Evolutionary conservation across 2,888 invertebrate genomes (phyloP).

Genomic region (Caenorhabditis becei): DNA sequence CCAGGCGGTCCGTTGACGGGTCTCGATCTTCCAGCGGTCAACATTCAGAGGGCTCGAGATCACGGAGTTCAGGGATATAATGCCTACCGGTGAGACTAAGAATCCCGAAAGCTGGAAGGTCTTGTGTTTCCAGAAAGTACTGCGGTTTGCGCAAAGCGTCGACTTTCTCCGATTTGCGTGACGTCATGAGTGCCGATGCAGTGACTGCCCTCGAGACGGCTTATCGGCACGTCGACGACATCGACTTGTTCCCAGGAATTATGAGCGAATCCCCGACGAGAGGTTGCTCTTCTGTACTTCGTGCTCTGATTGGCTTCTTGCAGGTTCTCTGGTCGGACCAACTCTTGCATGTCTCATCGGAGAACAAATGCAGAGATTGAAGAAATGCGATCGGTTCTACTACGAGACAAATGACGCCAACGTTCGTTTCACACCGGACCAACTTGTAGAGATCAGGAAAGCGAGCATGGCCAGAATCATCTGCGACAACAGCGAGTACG

Average conservation of each 20-base stretch:
- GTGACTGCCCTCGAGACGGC: slow-evolving; percentile 72
- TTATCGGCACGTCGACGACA: slow-evolving; percentile 90
- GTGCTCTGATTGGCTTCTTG: background rate
- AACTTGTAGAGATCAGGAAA: slow-evolving; percentile 90
- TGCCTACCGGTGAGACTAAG: slow-evolving; percentile 82
- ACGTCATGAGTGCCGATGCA: slow-evolving; percentile 86
- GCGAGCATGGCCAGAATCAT: slow-evolving; percentile 90
- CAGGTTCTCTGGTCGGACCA: slow-evolving; percentile 91
- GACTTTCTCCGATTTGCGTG: slow-evolving; percentile 90
- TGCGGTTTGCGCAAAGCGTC: slow-evolving; percentile 90
- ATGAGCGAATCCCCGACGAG: slow-evolving; percentile 89
- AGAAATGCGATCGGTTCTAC: slow-evolving; percentile 95
- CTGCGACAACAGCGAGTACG: slow-evolving; percentile 87
- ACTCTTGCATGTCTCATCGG: slow-evolving; percentile 96
- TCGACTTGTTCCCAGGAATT: slow-evolving; percentile 94
- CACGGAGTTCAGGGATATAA: slow-evolving; percentile 91
- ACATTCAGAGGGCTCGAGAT: slow-evolving; percentile 91
- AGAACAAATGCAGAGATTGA: slow-evolving; percentile 85
- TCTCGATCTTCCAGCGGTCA: slow-evolving; percentile 92
- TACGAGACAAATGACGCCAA: slow-evolving; percentile 84
- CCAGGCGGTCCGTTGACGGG: slow-evolving; percentile 80
- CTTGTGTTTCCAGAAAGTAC: slow-evolving; percentile 84
- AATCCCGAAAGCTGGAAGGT: background rate
- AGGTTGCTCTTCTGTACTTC: too few species aligned
- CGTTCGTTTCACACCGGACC: slow-evolving; percentile 83